Conservation (phyloP, 2,113 vertebrate species). For the Elephas maximus region DNA sequence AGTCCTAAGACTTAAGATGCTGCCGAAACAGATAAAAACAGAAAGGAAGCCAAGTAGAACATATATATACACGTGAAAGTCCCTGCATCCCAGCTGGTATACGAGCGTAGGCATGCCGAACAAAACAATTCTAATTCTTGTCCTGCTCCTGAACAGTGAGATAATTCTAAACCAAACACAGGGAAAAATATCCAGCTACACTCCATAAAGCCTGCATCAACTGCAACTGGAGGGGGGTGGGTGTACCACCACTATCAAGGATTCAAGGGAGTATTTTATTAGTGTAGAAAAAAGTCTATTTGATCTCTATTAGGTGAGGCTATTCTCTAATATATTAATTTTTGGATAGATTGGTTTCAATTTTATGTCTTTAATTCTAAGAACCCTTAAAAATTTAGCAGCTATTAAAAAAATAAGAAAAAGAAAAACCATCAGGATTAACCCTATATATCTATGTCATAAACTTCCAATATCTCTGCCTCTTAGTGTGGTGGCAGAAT, state of each 20-base stretch:
- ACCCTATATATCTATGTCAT: background rate
- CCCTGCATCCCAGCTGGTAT: background rate
- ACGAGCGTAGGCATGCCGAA: background rate
- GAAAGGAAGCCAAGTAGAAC: slow-evolving; percentile 61
- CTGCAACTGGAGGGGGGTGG: too few relatives aligned
- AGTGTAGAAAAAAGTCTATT: background rate
- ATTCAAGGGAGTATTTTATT: background rate
- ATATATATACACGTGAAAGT: too few relatives aligned
- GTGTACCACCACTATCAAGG: background rate
- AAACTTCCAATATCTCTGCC: background rate
- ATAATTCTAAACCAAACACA: background rate
- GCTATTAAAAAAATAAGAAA: background rate
- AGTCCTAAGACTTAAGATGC: slow-evolving; percentile 71
- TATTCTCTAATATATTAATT: background rate
- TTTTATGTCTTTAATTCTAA: background rate
- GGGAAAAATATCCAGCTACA: background rate
- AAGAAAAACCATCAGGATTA: background rate
- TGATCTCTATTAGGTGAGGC: background rate
- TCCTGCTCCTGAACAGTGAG: background rate
- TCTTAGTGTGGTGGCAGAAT: background rate
- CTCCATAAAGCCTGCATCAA: background rate
- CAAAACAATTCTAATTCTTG: background rate
- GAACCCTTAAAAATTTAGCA: background rate
- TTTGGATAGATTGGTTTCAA: background rate
- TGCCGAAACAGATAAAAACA: slow-evolving; percentile 78